Evolutionary conservation across 2,888 invertebrate species (phyloP).

Genomic region (Orthosia gothica): DNA sequence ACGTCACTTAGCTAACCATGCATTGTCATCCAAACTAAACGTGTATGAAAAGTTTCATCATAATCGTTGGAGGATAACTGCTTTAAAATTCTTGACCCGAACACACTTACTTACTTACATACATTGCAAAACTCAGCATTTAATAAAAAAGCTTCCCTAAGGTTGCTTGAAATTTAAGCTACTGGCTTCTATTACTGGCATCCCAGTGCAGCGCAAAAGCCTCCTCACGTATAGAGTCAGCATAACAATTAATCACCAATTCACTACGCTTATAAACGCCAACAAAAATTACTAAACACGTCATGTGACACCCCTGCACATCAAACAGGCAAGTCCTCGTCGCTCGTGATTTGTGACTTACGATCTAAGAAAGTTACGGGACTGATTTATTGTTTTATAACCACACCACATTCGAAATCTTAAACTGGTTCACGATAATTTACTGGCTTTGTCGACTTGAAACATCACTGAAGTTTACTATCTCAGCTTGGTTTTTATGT

Average conservation of each 20-base stretch:
- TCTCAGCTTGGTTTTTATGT: constrained; percentile 16
- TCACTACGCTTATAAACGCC: background rate
- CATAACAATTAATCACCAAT: background rate
- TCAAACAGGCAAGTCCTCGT: constrained; percentile 49
- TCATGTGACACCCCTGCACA: constrained; percentile 56
- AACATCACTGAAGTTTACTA: constrained; percentile 30
- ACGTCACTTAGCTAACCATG: too few relatives aligned
- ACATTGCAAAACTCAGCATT: too few relatives aligned
- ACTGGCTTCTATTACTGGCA: background rate
- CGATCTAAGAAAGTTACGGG: constrained; percentile 72
- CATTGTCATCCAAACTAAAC: too few relatives aligned
- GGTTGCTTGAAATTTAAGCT: too few relatives aligned
- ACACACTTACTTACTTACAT: too few relatives aligned
- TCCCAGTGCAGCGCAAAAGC: background rate
- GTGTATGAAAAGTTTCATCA: too few relatives aligned
- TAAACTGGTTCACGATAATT: constrained; percentile 57
- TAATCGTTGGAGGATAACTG: too few relatives aligned
- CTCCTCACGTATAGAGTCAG: background rate
- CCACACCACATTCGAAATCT: constrained; percentile 66
- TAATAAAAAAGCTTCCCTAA: too few relatives aligned
- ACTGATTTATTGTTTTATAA: constrained; percentile 75
- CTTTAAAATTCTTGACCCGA: too few relatives aligned
- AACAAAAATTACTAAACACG: background rate
- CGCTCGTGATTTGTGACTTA: constrained; percentile 71
- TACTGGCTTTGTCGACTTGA: constrained; percentile 52